phyloP scores from a whole-genome alignment of 2,888 invertebrate species.

The Phengaris alcon region DNA sequence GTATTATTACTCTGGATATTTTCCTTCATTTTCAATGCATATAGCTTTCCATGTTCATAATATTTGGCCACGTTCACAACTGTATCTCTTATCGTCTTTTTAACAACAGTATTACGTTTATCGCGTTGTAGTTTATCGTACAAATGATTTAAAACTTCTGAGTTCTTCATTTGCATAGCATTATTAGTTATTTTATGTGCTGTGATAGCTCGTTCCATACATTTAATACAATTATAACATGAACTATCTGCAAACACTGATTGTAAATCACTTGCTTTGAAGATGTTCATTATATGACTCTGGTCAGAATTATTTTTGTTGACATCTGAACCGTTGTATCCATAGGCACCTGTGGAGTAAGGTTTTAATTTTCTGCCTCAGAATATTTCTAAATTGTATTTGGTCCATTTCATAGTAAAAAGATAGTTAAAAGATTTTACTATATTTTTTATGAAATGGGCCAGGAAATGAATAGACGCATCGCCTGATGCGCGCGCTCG shows the following conservation, averaged over 20 bases:
- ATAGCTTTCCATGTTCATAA: conserved; percentile 50
- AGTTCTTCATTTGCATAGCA: conserved; percentile 35
- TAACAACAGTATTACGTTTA: conserved; percentile 42
- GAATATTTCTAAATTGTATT: too few relatives aligned
- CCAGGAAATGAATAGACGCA: too few relatives aligned
- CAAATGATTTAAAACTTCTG: conserved; percentile 37
- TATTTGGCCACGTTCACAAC: conserved; percentile 56
- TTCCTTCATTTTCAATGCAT: conserved; percentile 61
- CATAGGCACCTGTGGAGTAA: not conserved
- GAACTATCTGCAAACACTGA: conserved; percentile 45
- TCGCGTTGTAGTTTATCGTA: conserved; percentile 41
- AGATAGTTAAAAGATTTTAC: too few relatives aligned
- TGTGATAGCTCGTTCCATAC: conserved; percentile 55
- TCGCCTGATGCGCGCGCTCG: too few relatives aligned
- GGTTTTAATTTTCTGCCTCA: too few relatives aligned
- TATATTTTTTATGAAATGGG: too few relatives aligned
- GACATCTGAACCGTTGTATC: not conserved
- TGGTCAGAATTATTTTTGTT: conserved; percentile 32
- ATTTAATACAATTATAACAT: conserved; percentile 51
- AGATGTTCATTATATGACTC: conserved; percentile 45
- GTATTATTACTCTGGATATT: conserved; percentile 37
- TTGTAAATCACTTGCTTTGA: conserved; percentile 45
- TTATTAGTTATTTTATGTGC: conserved; percentile 42
- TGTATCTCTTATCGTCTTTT: conserved; percentile 44
- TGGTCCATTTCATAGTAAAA: too few relatives aligned